Base-by-base conservation (phyloP, 2,113 vertebrate genomes). In the Sander vitreus region DNA sequence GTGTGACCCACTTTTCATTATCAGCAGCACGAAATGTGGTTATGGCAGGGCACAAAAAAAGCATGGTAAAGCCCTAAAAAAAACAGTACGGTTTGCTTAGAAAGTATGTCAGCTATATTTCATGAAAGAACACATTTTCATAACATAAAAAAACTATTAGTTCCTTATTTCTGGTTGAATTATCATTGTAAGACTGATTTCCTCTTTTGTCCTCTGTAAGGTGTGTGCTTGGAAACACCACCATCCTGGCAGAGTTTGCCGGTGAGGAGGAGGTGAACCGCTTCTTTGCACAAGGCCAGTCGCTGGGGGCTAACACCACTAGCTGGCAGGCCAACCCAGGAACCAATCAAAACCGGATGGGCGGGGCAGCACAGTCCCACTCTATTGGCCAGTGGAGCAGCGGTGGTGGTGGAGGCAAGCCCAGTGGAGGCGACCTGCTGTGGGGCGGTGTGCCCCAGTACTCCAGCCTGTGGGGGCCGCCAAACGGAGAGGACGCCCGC, bases 141-240 rank as follows among this genome's bases (percentile, higher is more conserved):
- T 11, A 47, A 58, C 6, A 47, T 63, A 18, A 60, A 43, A 78
- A 27, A 43, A 33, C 14, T 12, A 15, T 9, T 16, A 3, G 14
- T 33, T 68, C 25, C 21, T 69, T 36, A 50, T 78, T 59, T 18
- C 5, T 48, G 25, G 0, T 23, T 39, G 23, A 4, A 11, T 64
- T 25, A 18, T 60, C 12, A 51, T n/a, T 50, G 3, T 57, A 62
- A 73, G 25, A 76, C 2, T 3, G 3, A 13, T 51, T 8, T 69
- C 43, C 21, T 64, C 5, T 33, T 78, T 57, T 48, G 43, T 36
- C 13, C 25, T 65, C 2, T 45, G 63, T 7, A 58, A 99, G 98
- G 98, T 99, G 98, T 45, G 98, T 99, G 80, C 96, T 99, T 88
- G 98, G 98, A 87, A 99, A 99, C 96, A 99, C 98, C 91, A 99